Percentiles rank a stretch among this genome's conserved stretches.
phyloP scores from a whole-genome alignment of 2,797 vertebrate species.

The Picus viridis region DNA sequence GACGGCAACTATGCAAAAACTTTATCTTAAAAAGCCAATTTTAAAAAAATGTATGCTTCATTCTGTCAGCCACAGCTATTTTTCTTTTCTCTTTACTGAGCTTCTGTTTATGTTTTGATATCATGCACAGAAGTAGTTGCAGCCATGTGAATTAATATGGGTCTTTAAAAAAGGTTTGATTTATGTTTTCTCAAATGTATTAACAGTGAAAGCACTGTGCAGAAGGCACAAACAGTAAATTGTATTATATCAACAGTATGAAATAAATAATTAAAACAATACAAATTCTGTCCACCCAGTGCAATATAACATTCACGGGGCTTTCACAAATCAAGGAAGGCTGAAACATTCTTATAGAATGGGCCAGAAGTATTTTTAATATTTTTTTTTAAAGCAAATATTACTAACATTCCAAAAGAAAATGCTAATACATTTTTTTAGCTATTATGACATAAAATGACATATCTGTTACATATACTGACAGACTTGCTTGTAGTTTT shows the following conservation, averaged over 20 bases:
- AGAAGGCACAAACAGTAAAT: not conserved
- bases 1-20: not conserved
- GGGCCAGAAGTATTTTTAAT: not conserved
- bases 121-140: not conserved
- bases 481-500: slow-evolving; percentile 1
- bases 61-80: not conserved
- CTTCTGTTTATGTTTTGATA: not conserved
- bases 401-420: not conserved
- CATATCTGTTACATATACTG: not conserved
- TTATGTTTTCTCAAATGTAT: not conserved
- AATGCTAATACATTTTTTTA: not conserved
- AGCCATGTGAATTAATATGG: not conserved
- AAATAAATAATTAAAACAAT: not conserved
- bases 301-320: not conserved
- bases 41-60: slow-evolving; percentile 11
- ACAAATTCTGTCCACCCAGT: not conserved
- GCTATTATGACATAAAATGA: not conserved
- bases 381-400: not conserved
- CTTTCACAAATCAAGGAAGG: not conserved
- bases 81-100: not conserved
- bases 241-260: not conserved
- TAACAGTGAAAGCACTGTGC: not conserved
- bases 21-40: not conserved
- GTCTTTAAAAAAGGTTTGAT: not conserved
- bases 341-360: not conserved